Conservation (phyloP, 2,797 vertebrate species). For the Ficedula albicollis region DNA sequence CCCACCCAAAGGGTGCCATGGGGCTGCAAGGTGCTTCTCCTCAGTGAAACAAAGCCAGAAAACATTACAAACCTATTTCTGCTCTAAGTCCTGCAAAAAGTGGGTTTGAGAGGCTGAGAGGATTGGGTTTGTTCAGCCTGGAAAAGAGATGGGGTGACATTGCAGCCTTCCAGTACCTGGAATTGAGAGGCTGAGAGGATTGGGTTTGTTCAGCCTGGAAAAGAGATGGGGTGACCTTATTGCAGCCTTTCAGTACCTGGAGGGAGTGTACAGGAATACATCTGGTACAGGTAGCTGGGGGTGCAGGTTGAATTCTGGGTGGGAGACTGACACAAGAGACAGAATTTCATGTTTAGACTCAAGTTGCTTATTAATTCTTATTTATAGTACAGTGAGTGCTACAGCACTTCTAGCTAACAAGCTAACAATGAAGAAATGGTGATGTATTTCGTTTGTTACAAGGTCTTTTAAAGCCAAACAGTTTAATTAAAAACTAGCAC, state of each 20-base stretch:
- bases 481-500: no score
- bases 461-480: no score
- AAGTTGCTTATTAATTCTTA: no score
- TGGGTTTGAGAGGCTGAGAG: neutral
- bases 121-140: neutral
- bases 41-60: neutral
- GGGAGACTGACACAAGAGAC: neutral
- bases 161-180: neutral
- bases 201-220: neutral
- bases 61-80: neutral
- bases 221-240: neutral
- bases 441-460: no score
- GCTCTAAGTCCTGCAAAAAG: neutral
- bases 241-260: neutral
- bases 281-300: neutral
- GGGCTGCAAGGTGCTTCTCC: neutral
- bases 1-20: neutral
- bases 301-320: neutral
- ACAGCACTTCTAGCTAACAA: no score
- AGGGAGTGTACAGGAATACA: neutral
- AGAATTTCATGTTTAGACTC: no score
- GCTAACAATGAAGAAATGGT: no score
- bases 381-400: no score
- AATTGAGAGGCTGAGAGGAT: neutral
- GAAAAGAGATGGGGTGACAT: neutral